phyloP scores from a whole-genome alignment of 2,888 invertebrate species.

The Poecilus cupreus region DNA sequence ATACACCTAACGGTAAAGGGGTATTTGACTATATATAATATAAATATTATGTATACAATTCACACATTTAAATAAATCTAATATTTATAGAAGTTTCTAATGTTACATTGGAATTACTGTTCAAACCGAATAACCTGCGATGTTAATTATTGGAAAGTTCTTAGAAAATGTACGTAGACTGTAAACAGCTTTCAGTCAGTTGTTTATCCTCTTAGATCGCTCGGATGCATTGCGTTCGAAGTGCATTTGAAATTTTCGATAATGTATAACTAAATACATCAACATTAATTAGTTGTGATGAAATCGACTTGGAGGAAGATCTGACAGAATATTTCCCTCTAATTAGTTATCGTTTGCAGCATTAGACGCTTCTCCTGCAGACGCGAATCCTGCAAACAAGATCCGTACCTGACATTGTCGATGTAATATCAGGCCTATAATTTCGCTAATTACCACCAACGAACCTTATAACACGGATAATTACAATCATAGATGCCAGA shows the following conservation, averaged over 20 bases:
- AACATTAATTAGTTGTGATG: conserved; percentile 47
- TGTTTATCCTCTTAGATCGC: conserved; percentile 37
- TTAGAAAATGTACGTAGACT: background rate
- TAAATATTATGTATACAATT: too few relatives aligned
- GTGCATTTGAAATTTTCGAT: conserved; percentile 52
- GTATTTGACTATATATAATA: too few relatives aligned
- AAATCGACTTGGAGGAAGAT: background rate
- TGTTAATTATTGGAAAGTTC: background rate
- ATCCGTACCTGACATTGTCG: conserved; percentile 32
- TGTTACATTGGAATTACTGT: too few relatives aligned
- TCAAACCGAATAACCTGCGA: too few relatives aligned
- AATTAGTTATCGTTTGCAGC: conserved; percentile 47
- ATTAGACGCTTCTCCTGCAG: background rate
- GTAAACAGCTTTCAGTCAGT: conserved; percentile 30
- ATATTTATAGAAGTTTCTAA: too few relatives aligned
- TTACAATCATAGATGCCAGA: background rate
- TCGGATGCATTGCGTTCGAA: background rate
- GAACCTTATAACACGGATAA: conserved; percentile 16
- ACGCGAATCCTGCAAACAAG: background rate
- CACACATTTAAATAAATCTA: too few relatives aligned
- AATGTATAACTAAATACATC: conserved; percentile 45
- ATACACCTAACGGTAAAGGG: too few relatives aligned
- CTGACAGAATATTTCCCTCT: conserved; percentile 45
- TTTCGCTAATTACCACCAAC: conserved; percentile 25
- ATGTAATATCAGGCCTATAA: conserved; percentile 19